Base-by-base conservation (phyloP, 2,797 vertebrate species). In the Pogonophryne albipinna region DNA sequence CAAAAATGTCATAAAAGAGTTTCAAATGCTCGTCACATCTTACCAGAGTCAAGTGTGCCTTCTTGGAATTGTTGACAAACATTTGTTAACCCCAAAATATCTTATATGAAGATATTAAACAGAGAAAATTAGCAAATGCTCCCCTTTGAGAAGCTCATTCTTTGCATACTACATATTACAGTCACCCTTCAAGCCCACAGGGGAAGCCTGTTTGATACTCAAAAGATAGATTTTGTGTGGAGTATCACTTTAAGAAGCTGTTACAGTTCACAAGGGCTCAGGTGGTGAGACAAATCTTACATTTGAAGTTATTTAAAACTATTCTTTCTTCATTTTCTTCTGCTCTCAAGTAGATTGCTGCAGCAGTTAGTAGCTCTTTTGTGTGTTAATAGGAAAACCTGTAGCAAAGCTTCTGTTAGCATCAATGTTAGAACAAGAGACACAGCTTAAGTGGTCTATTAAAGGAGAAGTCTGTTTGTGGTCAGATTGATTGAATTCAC, bases 341-440 rank as follows among this genome's bases (percentile, higher is more conserved):
- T 63, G 67, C 78, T 70, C 50, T 86, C 51, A 46, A 92, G 90
- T 91, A 90, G 86, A 87, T 88, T 61, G 67, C 72, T 80, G 53
- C 82, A 81, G 69, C 76, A 57, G 51, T 60, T 49, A 10, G 79
- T 80, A 73, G 78, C 85, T 49, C 11, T 23, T 69, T 74, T 57
- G 72, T 62, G 70, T 75, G 70, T 71, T 44, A 38, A 55, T 45
- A 44, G n/a, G 66, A 86, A 75, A 46, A 85, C 52, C 63, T 73
- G 85, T 79, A 74, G 77, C 80, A 71, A 66, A 76, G 53, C 68
- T 73, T 79, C 56, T 77, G 70, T 71, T 74, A 72, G 42, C 51
- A 63, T 82, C 38, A 66, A 66, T 67, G 77, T 74, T 61, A 73
- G 56, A 58, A 68, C 27, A 60, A 20, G 46, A 70, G 6, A 76